phyloP scores from a whole-genome alignment of 2,113 vertebrate genomes.

The Fulica atra region DNA sequence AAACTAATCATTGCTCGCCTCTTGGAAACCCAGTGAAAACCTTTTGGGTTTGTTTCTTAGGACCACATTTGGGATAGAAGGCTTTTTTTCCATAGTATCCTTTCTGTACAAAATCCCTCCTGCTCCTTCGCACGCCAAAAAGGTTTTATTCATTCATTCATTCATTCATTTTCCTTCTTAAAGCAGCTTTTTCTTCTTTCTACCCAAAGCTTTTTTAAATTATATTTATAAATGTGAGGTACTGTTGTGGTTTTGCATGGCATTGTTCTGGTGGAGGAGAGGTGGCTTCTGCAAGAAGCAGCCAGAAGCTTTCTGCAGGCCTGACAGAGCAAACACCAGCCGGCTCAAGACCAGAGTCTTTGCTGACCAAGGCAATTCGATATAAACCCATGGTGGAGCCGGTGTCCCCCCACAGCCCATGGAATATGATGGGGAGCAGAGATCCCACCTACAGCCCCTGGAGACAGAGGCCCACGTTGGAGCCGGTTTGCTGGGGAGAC shows the following conservation, averaged over 20 bases:
- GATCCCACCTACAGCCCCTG: too few species aligned
- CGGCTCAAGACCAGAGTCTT: too few species aligned
- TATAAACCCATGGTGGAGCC: too few species aligned
- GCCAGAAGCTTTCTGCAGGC: too few species aligned
- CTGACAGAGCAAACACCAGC: too few species aligned
- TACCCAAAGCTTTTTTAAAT: background rate
- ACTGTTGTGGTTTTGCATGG: background rate
- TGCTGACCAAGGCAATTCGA: too few species aligned
- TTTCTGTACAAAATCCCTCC: background rate
- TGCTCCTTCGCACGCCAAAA: background rate
- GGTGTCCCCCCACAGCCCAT: too few species aligned
- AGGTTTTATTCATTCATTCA: background rate
- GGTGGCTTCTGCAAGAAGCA: too few species aligned
- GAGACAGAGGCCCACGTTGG: too few species aligned
- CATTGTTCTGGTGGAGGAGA: too few species aligned
- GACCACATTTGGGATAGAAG: background rate
- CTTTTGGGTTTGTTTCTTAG: background rate
- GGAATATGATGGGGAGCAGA: too few species aligned
- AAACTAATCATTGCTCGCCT: background rate
- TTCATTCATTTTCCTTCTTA: background rate
- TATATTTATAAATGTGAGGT: background rate
- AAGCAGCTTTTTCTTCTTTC: background rate
- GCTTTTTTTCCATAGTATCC: background rate
- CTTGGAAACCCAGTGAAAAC: background rate
- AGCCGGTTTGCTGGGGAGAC: too few species aligned